Evolutionary conservation across 2,113 vertebrate genomes (phyloP).

Genomic region (Amphiprion percula): DNA sequence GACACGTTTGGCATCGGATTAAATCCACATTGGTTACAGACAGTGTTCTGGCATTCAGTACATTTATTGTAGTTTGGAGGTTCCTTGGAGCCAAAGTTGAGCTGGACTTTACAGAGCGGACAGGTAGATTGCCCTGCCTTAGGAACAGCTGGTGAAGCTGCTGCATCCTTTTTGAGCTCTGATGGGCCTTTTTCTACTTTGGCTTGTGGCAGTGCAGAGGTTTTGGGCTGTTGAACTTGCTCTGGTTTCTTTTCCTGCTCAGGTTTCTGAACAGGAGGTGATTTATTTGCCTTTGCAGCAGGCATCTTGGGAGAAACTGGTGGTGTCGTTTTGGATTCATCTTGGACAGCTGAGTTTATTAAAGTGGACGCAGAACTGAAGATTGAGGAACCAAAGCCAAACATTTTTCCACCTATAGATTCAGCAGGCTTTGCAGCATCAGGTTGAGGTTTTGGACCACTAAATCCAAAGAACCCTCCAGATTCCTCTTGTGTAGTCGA

Average conservation of each 20-base stretch:
- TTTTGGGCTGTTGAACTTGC: conserved; percentile 57
- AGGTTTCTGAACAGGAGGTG: conserved; percentile 52
- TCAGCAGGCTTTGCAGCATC: conserved; percentile 67
- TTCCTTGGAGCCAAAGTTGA: conserved; percentile 87
- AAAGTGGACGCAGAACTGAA: conserved; percentile 82
- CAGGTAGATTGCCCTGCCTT: conserved; percentile 76
- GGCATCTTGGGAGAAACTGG: conserved; percentile 72
- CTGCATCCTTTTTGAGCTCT: conserved; percentile 49
- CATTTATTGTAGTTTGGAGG: conserved; percentile 93
- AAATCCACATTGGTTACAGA: conserved; percentile 96
- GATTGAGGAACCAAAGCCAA: conserved; percentile 80
- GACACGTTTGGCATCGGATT: conserved; percentile 88
- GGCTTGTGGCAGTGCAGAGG: conserved; percentile 57
- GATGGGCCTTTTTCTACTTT: conserved; percentile 73
- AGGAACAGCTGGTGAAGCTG: conserved; percentile 33
- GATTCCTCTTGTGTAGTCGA: conserved; percentile 72
- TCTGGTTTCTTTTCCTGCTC: conserved; percentile 64
- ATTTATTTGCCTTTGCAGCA: conserved; percentile 47
- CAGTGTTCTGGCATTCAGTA: conserved; percentile 91
- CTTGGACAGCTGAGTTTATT: conserved; percentile 77
- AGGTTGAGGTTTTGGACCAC: conserved; percentile 65
- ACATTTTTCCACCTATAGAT: conserved; percentile 82
- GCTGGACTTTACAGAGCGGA: conserved; percentile 92
- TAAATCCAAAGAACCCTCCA: conserved; percentile 83
- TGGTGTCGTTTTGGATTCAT: conserved; percentile 75